Percentiles rank a stretch among this genome's conserved stretches.
Conservation (phyloP, 2,888 invertebrate genomes). For the Cryptus viduatorius region DNA sequence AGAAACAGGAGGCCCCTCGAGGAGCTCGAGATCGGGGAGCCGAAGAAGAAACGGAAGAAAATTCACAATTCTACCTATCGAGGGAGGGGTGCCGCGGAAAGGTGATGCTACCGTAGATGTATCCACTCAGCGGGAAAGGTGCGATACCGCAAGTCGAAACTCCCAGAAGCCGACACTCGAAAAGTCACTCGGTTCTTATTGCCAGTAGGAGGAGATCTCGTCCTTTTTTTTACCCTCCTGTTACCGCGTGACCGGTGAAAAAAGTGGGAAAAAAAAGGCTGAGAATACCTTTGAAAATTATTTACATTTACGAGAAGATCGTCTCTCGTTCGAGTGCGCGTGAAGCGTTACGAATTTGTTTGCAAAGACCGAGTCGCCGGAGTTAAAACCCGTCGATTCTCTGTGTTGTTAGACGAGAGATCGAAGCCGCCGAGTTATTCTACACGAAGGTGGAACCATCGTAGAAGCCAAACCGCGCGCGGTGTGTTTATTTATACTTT, state of each 20-base stretch:
- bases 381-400: slow-evolving; percentile 8
- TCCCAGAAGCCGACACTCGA: background rate
- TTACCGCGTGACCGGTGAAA: background rate
- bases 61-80: background rate
- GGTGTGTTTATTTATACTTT: slow-evolving; percentile 27
- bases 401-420: slow-evolving; percentile 39
- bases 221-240: background rate
- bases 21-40: background rate
- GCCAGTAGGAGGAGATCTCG: background rate
- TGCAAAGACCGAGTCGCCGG: slow-evolving; percentile 11
- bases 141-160: background rate
- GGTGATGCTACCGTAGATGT: background rate
- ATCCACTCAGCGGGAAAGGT: slow-evolving; percentile 6
- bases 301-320: slow-evolving; percentile 43
- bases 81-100: background rate
- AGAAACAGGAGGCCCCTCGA: slow-evolving; percentile 2
- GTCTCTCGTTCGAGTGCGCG: background rate
- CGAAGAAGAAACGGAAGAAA: background rate
- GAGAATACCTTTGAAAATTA: slow-evolving; percentile 54
- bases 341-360: slow-evolving; percentile 60
- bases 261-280: background rate
- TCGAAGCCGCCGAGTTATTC: slow-evolving; percentile 12
- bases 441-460: background rate
- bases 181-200: background rate
- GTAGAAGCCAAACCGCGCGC: background rate